Percentiles rank a stretch among this genome's conserved stretches.
phyloP scores from a whole-genome alignment of 2,113 vertebrate genomes.

The Puma concolor region DNA sequence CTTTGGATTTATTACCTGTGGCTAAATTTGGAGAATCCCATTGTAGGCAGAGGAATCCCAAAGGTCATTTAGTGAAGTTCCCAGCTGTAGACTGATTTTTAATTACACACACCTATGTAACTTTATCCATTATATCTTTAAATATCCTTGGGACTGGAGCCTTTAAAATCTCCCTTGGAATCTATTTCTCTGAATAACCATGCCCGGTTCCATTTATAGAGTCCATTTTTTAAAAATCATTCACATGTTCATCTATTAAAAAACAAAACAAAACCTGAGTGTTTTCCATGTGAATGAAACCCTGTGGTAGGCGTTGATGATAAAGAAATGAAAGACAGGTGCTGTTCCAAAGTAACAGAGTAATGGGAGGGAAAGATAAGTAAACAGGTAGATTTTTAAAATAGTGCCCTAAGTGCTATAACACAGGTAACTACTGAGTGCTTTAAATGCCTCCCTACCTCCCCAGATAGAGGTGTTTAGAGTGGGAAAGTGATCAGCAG shows the following conservation, averaged over 20 bases:
- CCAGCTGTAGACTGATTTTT: not conserved
- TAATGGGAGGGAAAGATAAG: not conserved
- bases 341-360: not conserved
- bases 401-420: not conserved
- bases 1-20: not conserved
- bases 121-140: not conserved
- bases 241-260: not conserved
- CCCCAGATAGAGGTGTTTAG: not conserved
- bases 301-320: not conserved
- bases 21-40: conserved; percentile 14
- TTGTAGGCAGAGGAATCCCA: not conserved
- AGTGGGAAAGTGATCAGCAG: not conserved
- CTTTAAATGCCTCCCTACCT: not conserved
- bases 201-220: not conserved
- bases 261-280: not conserved
- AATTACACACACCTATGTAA: not conserved
- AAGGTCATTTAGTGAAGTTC: not conserved
- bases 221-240: not conserved
- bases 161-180: not conserved
- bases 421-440: not conserved
- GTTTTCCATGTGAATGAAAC: not conserved
- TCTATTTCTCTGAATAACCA: not conserved
- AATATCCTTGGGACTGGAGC: not conserved
- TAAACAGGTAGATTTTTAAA: not conserved
- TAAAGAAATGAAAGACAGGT: not conserved